Evolutionary conservation across 2,113 vertebrate species (phyloP), one percentile per base, ranked within the genome.

Genomic region (Conger conger): DNA sequence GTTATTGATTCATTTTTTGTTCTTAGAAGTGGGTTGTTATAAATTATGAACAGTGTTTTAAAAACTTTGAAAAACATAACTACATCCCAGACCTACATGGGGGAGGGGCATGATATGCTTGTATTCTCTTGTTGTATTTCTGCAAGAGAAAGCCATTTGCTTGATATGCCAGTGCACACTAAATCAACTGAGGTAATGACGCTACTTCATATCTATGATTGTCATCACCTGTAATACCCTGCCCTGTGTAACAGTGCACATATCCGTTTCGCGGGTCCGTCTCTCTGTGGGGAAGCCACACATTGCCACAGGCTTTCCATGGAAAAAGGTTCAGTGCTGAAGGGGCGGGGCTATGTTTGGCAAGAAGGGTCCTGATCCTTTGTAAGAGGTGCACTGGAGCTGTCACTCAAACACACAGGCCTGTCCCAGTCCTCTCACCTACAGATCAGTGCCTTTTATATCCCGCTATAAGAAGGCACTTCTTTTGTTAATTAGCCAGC

Each of bases 181-280:
- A 94, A 94, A 94, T 94, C 94, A 94, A 92, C 95, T 93, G 95
- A 97, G 96, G 96, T 95, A 97, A 99, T 95, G 97, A 98, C 97
- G 96, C 84, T 78, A 87, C 86, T 60, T 91, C 91, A 82, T 91
- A 90, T 92, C 92, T 95, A 87, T 94, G 95, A 96, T 93, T 95
- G 96, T 96, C 97, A 97, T 97, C 97, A 97, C 96, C 94, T 83
- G 90, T 68, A 57, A 78, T 11, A 81, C 27, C 68, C 73, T 40
- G 50, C 37, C 68, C 50, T 68, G 35, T 30, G 3, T 63, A 38
- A 35, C 23, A 82, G 36, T 68, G 79, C 33, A 73, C 35, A 37
- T 82, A 57, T 42, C 60, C 37, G 40, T 35, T 23, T 36, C 54
- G 13, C 16, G 20, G 54, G 20, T 35, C 42, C 36, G 11, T n/a